phyloP scores from a whole-genome alignment of 2,888 invertebrate species.

The Drosophila niveifrons region DNA sequence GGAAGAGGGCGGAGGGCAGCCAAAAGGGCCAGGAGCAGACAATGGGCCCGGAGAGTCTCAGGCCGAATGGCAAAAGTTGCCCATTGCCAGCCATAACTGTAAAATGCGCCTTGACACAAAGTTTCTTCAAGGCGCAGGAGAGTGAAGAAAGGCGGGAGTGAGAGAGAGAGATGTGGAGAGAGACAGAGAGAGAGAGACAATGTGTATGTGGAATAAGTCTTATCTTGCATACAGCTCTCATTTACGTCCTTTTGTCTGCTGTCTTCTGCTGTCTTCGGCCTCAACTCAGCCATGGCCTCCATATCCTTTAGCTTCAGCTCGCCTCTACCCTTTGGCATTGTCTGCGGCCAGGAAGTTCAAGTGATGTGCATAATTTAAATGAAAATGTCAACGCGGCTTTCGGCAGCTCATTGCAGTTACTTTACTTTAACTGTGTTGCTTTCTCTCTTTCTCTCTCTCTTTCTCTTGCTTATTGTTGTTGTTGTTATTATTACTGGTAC shows the following conservation, averaged over 20 bases:
- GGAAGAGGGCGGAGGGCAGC: too few species aligned
- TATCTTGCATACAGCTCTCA: slow-evolving; percentile 47
- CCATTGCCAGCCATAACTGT: slow-evolving; percentile 75
- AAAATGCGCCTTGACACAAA: slow-evolving; percentile 79
- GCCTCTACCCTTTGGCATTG: slow-evolving; percentile 28
- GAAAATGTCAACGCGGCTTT: slow-evolving; percentile 82
- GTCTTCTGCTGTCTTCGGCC: slow-evolving; percentile 58
- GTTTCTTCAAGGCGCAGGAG: slow-evolving; percentile 39
- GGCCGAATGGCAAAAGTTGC: slow-evolving; percentile 71
- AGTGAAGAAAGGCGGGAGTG: background rate
- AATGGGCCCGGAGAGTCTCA: slow-evolving; percentile 50
- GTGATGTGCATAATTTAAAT: slow-evolving; percentile 82
- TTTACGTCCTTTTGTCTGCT: slow-evolving; percentile 37
- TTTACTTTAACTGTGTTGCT: slow-evolving; percentile 47
- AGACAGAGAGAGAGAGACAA: background rate
- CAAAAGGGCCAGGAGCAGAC: slow-evolving; percentile 36
- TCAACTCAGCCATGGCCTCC: slow-evolving; percentile 28
- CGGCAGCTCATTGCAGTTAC: slow-evolving; percentile 74
- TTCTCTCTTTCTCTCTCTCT: background rate
- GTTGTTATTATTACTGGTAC: slow-evolving; percentile 23
- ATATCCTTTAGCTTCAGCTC: slow-evolving; percentile 2
- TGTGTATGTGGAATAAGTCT: slow-evolving; percentile 25
- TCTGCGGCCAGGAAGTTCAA: slow-evolving; percentile 73
- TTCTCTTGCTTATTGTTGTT: slow-evolving; percentile 6
- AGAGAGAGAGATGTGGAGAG: background rate